These are phyloP conservation scores for Drosophila seguyi DNA, from an alignment of 1,140 invertebrate species.

Conservation along the genomic window DNA sequence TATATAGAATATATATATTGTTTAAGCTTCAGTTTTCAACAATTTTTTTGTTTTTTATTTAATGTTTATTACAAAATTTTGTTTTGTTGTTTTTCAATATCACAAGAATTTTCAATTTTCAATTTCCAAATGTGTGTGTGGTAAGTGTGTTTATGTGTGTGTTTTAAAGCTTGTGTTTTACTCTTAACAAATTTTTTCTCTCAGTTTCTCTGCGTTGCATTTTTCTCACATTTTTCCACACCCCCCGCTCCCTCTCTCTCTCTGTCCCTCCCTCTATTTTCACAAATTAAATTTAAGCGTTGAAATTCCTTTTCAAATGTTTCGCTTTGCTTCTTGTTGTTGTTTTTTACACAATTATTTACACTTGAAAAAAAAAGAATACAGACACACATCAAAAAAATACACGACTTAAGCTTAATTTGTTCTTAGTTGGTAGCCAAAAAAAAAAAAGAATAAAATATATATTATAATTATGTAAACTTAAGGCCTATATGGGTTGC, in stretches of 20 bases:
- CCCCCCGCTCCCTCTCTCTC: too few relatives aligned
- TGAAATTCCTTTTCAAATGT: constrained; percentile 56
- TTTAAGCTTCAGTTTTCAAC: constrained; percentile 60
- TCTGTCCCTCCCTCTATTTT: not conserved
- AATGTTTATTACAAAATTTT: constrained; percentile 63
- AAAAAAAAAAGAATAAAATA: constrained; percentile 46
- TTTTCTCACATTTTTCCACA: constrained; percentile 29
- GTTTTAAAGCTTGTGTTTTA: constrained; percentile 50
- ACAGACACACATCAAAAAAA: constrained; percentile 27
- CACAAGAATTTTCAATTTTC: constrained; percentile 82
- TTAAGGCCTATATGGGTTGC: constrained; percentile 9
- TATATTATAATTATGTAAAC: constrained; percentile 3
- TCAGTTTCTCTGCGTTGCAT: constrained; percentile 53
- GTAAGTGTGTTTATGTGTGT: constrained; percentile 17
- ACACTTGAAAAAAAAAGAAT: constrained; percentile 29
- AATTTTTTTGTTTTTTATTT: constrained; percentile 25
- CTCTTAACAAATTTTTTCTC: constrained; percentile 53
- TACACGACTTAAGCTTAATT: constrained; percentile 53
- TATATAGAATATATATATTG: constrained; percentile 46
- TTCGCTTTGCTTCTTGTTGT: constrained; percentile 31
- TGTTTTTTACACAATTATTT: constrained; percentile 34
- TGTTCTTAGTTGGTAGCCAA: constrained; percentile 54
- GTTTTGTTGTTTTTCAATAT: constrained; percentile 72
- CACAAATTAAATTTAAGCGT: constrained; percentile 17
- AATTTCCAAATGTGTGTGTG: constrained; percentile 48